phyloP scores from a whole-genome alignment of 2,797 vertebrate species.

The Gobionotothen gibberifrons region DNA sequence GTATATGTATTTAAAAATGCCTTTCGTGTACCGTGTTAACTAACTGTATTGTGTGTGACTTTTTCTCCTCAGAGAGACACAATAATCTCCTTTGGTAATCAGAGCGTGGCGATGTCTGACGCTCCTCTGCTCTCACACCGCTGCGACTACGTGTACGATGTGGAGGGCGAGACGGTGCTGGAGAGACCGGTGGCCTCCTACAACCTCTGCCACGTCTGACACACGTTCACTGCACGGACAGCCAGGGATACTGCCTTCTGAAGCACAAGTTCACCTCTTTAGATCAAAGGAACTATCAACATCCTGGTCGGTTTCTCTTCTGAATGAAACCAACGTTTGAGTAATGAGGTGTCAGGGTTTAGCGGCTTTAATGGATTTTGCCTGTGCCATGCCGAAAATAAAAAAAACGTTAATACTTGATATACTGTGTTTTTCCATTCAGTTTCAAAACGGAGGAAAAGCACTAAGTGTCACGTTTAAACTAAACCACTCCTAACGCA shows the following conservation, averaged over 20 bases:
- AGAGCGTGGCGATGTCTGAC: constrained; percentile 80
- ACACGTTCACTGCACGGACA: constrained; percentile 16
- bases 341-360: constrained; percentile 20
- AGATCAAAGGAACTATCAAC: constrained; percentile 13
- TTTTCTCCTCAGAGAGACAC: constrained; percentile 75
- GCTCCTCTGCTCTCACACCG: constrained; percentile 78
- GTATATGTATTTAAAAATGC: too few species aligned
- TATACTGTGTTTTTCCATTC: constrained; percentile 14
- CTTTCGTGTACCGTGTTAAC: neutral
- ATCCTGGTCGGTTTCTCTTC: constrained; percentile 1
- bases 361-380: constrained; percentile 28
- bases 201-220: constrained; percentile 88
- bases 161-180: constrained; percentile 80
- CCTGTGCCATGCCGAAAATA: constrained; percentile 61
- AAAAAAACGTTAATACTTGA: constrained; percentile 45
- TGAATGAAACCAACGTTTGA: constrained; percentile 6
- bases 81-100: constrained; percentile 76
- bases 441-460: constrained; percentile 19
- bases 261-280: constrained; percentile 4
- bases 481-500: constrained; percentile 4
- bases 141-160: constrained; percentile 84
- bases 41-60: neutral
- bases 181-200: constrained; percentile 80
- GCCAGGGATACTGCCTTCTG: constrained; percentile 53
- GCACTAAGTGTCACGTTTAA: constrained; percentile 14